Evolutionary conservation across 1,140 invertebrate genomes (phyloP).

Genomic region (Diabrotica undecimpunctata): DNA sequence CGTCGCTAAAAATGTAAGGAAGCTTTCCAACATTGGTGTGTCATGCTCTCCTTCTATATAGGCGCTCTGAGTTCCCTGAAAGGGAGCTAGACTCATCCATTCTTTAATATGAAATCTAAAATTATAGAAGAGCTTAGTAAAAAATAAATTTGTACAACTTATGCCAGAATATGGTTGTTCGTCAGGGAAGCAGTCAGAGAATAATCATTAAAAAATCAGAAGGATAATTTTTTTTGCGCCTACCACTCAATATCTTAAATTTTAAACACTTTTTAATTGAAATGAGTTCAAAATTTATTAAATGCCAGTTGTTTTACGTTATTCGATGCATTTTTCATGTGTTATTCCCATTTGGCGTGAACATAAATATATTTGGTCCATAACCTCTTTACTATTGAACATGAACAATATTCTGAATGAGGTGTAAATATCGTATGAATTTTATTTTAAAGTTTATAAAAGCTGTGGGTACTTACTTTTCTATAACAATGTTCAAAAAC

Average conservation of each 20-base stretch:
- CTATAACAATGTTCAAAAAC: conserved; percentile 82
- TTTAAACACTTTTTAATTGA: too few species aligned
- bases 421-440: conserved; percentile 3
- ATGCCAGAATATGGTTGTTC: not conserved
- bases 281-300: too few species aligned
- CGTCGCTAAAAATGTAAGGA: conserved; percentile 85
- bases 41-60: conserved; percentile 73
- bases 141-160: not conserved
- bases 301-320: too few species aligned
- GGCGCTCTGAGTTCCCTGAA: conserved; percentile 58
- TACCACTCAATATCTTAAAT: too few species aligned
- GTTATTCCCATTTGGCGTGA: too few species aligned
- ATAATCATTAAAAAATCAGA: too few species aligned
- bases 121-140: not conserved
- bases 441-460: not conserved
- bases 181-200: too few species aligned
- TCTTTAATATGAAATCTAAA: conserved; percentile 76
- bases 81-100: conserved; percentile 76
- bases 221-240: too few species aligned
- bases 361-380: too few species aligned
- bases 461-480: conserved; percentile 68
- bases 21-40: conserved; percentile 87
- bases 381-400: too few species aligned
- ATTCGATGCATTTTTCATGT: too few species aligned
- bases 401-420: too few species aligned